Evolutionary conservation across 1,140 invertebrate genomes (phyloP).

Genomic region (Melipona quadrifasciata): DNA sequence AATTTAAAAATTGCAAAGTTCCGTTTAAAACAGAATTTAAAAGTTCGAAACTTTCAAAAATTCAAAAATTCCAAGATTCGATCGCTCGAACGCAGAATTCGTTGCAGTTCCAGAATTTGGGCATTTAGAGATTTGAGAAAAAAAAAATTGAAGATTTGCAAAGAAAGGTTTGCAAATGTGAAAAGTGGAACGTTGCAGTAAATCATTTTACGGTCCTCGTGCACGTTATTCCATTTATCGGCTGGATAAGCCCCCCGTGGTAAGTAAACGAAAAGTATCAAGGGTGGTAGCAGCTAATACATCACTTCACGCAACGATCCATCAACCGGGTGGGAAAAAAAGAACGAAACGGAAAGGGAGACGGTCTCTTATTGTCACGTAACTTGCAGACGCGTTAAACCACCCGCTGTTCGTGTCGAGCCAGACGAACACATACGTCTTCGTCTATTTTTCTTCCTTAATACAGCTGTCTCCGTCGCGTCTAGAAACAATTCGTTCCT

Average conservation of each 20-base stretch:
- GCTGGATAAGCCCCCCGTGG: no score
- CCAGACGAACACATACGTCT: background rate
- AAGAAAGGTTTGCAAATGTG: background rate
- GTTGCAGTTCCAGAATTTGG: no score
- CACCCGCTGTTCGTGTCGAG: slow-evolving; percentile 4
- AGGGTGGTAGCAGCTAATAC: slow-evolving; percentile 27
- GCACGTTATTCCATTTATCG: background rate
- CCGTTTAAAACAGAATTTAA: no score
- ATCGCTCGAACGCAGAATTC: no score
- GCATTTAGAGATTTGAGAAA: background rate
- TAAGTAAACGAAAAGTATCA: background rate
- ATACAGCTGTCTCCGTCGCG: background rate
- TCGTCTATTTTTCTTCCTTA: background rate
- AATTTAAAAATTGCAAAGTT: no score
- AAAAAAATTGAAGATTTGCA: no score
- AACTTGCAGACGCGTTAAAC: slow-evolving; percentile 7
- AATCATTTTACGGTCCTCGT: background rate
- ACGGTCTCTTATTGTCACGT: slow-evolving; percentile 40
- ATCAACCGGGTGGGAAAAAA: slow-evolving; percentile 18
- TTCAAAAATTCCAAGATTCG: no score
- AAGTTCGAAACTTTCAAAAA: no score
- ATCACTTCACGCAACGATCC: slow-evolving; percentile 34
- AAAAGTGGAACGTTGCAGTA: background rate
- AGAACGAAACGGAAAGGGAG: background rate
- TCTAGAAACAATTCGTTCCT: background rate